Percentiles rank a stretch among this genome's conserved stretches.
These are phyloP conservation scores for Thalassoma bifasciatum DNA, from an alignment of 2,113 vertebrate genomes.

Conservation along the genomic window DNA sequence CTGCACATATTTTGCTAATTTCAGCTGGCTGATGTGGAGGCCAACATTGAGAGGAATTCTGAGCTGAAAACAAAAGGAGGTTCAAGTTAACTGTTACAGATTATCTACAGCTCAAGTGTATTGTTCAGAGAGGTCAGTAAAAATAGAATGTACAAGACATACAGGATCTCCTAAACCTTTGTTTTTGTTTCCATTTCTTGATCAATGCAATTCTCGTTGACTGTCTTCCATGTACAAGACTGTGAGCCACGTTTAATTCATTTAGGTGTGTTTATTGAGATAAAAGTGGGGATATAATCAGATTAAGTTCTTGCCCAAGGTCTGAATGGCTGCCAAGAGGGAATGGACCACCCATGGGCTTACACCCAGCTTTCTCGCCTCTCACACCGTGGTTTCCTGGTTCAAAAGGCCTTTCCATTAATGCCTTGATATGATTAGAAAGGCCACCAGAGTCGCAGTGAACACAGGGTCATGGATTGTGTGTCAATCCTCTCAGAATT, in stretches of 20 bases:
- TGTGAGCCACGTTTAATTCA: slow-evolving; percentile 51
- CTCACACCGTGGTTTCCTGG: slow-evolving; percentile 20
- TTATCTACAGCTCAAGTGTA: neutral
- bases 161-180: neutral
- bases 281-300: slow-evolving; percentile 68
- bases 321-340: slow-evolving; percentile 47
- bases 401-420: slow-evolving; percentile 68
- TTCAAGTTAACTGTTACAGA: neutral
- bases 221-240: slow-evolving; percentile 15
- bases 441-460: slow-evolving; percentile 38
- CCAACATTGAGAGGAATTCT: slow-evolving; percentile 1
- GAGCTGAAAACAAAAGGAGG: neutral
- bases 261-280: slow-evolving; percentile 67
- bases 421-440: slow-evolving; percentile 55
- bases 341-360: slow-evolving; percentile 35
- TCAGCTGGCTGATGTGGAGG: neutral
- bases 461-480: slow-evolving; percentile 18
- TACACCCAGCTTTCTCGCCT: slow-evolving; percentile 29
- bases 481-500: slow-evolving; percentile 8
- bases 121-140: neutral
- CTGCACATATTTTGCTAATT: neutral
- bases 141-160: neutral
- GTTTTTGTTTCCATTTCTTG: slow-evolving; percentile 12
- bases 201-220: slow-evolving; percentile 28
- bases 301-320: slow-evolving; percentile 45